These are phyloP conservation scores for Idaea biselata DNA, from an alignment of 2,888 invertebrate genomes.

Conservation along the genomic window DNA sequence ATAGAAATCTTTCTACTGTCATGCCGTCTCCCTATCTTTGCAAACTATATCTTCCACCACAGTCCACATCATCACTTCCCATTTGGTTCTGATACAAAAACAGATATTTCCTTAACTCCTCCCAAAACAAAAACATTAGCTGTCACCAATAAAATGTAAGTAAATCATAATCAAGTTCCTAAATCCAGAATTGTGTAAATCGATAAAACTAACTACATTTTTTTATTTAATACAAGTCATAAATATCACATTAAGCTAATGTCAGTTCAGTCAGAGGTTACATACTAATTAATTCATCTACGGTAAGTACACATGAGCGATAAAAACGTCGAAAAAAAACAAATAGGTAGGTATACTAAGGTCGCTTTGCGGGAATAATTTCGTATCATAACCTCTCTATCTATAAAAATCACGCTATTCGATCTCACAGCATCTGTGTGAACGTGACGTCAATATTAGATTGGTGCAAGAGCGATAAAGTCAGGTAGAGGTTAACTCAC, in stretches of 20 bases:
- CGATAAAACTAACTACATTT: constrained; percentile 59
- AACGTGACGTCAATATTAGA: too few species aligned
- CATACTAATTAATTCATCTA: constrained; percentile 54
- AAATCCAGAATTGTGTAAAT: constrained; percentile 48
- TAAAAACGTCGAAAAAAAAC: constrained; percentile 7
- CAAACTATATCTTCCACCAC: too few species aligned
- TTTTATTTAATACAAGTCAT: constrained; percentile 56
- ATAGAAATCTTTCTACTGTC: too few species aligned
- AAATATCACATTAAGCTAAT: constrained; percentile 79
- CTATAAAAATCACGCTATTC: too few species aligned
- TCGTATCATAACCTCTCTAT: too few species aligned
- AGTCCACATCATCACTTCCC: too few species aligned
- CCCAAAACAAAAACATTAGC: not conserved
- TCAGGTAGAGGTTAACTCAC: too few species aligned
- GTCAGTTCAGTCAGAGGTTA: constrained; percentile 74
- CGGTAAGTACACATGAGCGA: constrained; percentile 48
- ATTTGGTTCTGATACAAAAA: not conserved
- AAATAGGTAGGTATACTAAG: too few species aligned
- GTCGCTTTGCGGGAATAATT: too few species aligned
- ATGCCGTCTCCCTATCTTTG: too few species aligned
- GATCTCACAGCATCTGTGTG: too few species aligned
- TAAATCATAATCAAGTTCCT: constrained; percentile 42
- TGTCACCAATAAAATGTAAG: constrained; percentile 14
- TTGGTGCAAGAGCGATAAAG: too few species aligned
- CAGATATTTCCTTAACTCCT: not conserved